Percentiles rank a stretch among this genome's conserved stretches.
Evolutionary conservation across 2,797 vertebrate genomes (phyloP).

Genomic region (Melanotaenia maccullochi): DNA sequence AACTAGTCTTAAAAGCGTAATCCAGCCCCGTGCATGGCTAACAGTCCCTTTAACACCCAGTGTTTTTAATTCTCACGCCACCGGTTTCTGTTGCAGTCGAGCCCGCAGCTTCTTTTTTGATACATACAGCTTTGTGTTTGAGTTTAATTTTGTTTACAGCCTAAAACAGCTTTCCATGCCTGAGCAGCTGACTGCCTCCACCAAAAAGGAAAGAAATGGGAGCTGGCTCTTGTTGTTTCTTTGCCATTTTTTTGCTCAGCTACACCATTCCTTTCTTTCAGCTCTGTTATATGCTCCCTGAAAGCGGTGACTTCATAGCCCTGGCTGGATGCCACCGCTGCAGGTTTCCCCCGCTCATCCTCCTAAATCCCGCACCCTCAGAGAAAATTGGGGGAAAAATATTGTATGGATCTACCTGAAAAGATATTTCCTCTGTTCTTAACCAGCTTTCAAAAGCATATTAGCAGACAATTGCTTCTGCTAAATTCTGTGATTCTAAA

Average conservation of each 20-base stretch:
- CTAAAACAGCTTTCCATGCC: slow-evolving; percentile 35
- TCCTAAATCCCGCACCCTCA: slow-evolving; percentile 48
- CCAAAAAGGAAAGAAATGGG: slow-evolving; percentile 55
- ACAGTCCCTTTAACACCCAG: slow-evolving; percentile 51
- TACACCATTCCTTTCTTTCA: slow-evolving; percentile 54
- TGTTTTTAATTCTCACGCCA: slow-evolving; percentile 41
- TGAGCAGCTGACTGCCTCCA: slow-evolving; percentile 52
- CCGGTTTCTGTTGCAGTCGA: slow-evolving; percentile 57
- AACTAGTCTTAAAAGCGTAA: slow-evolving; percentile 56
- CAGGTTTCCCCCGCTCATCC: slow-evolving; percentile 65
- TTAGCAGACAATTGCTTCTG: slow-evolving; percentile 35
- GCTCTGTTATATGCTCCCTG: slow-evolving; percentile 55
- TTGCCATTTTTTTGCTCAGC: slow-evolving; percentile 41
- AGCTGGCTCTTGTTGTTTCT: slow-evolving; percentile 36
- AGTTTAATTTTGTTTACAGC: slow-evolving; percentile 41
- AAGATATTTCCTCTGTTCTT: slow-evolving; percentile 35
- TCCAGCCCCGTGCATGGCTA: slow-evolving; percentile 73
- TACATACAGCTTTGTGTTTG: slow-evolving; percentile 35
- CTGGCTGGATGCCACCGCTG: slow-evolving; percentile 65
- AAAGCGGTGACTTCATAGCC: slow-evolving; percentile 66
- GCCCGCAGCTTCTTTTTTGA: slow-evolving; percentile 50
- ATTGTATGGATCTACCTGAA: slow-evolving; percentile 74
- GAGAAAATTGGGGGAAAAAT: slow-evolving; percentile 24
- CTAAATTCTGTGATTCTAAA: slow-evolving; percentile 30
- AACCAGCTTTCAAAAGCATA: slow-evolving; percentile 46